phyloP scores from a whole-genome alignment of 1,140 invertebrate genomes.

The Trypoxylus dichotomus region DNA sequence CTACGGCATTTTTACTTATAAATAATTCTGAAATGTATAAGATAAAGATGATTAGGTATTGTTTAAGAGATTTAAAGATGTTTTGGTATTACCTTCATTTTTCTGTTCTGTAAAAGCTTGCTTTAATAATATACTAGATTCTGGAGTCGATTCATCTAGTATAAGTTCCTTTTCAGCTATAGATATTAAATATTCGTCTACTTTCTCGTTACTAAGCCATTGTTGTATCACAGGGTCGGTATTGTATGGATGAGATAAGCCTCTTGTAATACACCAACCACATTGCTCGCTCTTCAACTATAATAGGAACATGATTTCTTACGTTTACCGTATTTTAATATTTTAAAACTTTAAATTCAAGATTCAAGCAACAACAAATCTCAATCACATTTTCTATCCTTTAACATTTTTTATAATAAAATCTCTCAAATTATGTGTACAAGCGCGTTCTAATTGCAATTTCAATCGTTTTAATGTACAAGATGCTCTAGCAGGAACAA shows the following conservation, averaged over 20 bases:
- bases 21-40: constrained; percentile 53
- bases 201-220: constrained; percentile 56
- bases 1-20: constrained; percentile 57
- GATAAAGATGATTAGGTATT: constrained; percentile 12
- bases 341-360: too few relatives aligned
- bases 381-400: too few relatives aligned
- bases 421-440: too few relatives aligned
- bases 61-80: neutral
- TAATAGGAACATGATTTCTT: neutral
- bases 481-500: too few relatives aligned
- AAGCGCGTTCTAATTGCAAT: too few relatives aligned
- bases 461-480: too few relatives aligned
- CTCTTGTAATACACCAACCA: constrained; percentile 54
- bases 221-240: constrained; percentile 55
- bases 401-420: too few relatives aligned
- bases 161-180: constrained; percentile 52
- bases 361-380: too few relatives aligned
- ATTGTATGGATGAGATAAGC: constrained; percentile 56
- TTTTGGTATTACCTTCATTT: constrained; percentile 38
- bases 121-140: constrained; percentile 54
- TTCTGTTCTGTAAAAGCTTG: constrained; percentile 46
- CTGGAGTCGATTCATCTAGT: constrained; percentile 50
- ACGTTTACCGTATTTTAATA: neutral
- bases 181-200: constrained; percentile 52
- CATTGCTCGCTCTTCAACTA: constrained; percentile 37